phyloP scores from a whole-genome alignment of 2,888 invertebrate genomes.

The Chymomyza procnemis region DNA sequence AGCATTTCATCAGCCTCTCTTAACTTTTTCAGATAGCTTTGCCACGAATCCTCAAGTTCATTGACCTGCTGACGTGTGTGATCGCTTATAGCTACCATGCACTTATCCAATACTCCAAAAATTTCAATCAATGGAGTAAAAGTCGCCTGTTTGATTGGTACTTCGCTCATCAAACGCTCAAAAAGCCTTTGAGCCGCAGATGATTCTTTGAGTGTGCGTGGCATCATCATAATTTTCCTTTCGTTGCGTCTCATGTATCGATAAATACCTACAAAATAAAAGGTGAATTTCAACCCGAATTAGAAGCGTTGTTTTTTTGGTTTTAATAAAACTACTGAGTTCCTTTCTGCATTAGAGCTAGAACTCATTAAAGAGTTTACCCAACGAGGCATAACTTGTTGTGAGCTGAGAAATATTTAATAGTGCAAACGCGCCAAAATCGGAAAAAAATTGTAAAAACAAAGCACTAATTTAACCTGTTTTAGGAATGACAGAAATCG shows the following conservation, averaged over 20 bases:
- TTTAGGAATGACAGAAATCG: too few relatives aligned
- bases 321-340: too few relatives aligned
- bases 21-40: constrained; percentile 84
- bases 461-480: too few relatives aligned
- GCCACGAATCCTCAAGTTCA: constrained; percentile 81
- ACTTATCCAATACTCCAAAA: constrained; percentile 86
- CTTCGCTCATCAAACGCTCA: constrained; percentile 84
- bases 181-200: constrained; percentile 84
- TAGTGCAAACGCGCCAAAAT: too few relatives aligned
- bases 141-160: constrained; percentile 82
- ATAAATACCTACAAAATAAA: constrained; percentile 79
- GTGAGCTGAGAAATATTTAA: too few relatives aligned
- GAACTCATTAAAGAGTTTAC: too few relatives aligned
- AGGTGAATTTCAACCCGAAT: too few relatives aligned
- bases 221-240: constrained; percentile 82
- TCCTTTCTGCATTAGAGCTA: too few relatives aligned
- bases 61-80: constrained; percentile 55
- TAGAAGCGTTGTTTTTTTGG: too few relatives aligned
- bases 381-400: too few relatives aligned
- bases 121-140: constrained; percentile 88
- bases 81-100: constrained; percentile 83
- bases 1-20: constrained; percentile 87
- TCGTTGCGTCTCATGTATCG: constrained; percentile 82
- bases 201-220: constrained; percentile 86
- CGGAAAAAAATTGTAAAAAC: too few relatives aligned